Conservation (phyloP, 2,888 invertebrate genomes). For the Thera britannica region DNA sequence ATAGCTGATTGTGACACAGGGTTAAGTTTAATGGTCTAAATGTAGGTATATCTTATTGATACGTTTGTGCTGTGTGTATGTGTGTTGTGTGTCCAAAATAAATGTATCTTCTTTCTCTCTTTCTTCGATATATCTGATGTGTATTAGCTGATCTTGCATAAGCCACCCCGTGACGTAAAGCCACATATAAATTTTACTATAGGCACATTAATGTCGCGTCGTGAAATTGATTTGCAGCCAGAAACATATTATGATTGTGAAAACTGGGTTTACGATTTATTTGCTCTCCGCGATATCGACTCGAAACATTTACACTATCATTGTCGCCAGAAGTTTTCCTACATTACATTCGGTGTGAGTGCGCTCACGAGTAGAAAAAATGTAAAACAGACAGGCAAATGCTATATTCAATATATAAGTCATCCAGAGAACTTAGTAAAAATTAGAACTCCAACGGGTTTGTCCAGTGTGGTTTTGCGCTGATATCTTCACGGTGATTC, state of each 20-base stretch:
- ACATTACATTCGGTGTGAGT: conserved; percentile 5
- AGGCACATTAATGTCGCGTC: conserved; percentile 83
- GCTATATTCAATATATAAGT: background rate
- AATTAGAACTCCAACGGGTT: background rate
- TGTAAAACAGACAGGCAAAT: background rate
- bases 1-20: too few species aligned
- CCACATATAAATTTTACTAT: conserved; percentile 84
- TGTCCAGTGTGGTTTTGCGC: conserved; percentile 22
- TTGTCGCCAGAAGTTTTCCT: conserved; percentile 37
- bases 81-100: too few species aligned
- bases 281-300: conserved; percentile 79
- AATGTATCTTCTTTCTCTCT: too few species aligned
- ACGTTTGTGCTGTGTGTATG: too few species aligned
- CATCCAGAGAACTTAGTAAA: background rate
- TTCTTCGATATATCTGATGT: background rate
- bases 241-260: conserved; percentile 85
- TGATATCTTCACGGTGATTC: conserved; percentile 62
- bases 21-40: too few species aligned
- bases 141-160: conserved; percentile 18
- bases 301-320: conserved; percentile 77
- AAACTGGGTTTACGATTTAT: conserved; percentile 85
- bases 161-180: conserved; percentile 67
- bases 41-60: too few species aligned
- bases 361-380: background rate
- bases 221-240: conserved; percentile 84